Evolutionary conservation across 2,113 vertebrate species (phyloP).

Genomic region (Tragelaphus strepsiceros): DNA sequence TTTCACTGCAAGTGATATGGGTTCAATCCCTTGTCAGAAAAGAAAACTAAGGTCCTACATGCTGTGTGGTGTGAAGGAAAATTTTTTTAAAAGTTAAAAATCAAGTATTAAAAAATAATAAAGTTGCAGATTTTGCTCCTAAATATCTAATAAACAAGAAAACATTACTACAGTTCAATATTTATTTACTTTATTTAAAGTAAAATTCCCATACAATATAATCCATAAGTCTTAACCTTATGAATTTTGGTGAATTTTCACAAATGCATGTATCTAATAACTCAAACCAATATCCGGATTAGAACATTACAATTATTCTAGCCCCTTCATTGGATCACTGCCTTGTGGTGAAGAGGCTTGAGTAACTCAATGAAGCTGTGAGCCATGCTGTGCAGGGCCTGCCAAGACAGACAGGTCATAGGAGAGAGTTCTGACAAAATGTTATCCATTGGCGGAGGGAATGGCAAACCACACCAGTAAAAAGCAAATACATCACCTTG

Average conservation of each 20-base stretch:
- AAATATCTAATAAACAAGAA: neutral
- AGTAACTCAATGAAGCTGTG: neutral
- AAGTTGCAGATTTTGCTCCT: neutral
- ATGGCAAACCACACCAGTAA: neutral
- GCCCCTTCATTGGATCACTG: neutral
- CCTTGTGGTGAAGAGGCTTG: neutral
- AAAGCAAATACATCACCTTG: neutral
- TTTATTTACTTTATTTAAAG: neutral
- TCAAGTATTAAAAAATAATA: neutral
- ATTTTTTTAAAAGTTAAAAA: neutral
- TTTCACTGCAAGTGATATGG: neutral
- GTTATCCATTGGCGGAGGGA: neutral
- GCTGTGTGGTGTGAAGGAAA: neutral
- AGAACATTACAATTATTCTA: neutral
- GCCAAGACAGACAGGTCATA: neutral
- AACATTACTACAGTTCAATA: neutral
- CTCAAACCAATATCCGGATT: neutral
- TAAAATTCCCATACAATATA: neutral
- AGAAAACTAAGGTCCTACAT: neutral
- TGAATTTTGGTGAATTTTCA: neutral
- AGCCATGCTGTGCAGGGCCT: neutral
- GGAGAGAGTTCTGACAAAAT: neutral
- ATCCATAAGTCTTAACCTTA: neutral
- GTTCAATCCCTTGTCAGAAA: neutral
- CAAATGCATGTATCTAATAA: neutral